Evolutionary conservation across 2,888 invertebrate species (phyloP), one percentile per base, ranked within the genome.

Genomic region (Acleris literana): DNA sequence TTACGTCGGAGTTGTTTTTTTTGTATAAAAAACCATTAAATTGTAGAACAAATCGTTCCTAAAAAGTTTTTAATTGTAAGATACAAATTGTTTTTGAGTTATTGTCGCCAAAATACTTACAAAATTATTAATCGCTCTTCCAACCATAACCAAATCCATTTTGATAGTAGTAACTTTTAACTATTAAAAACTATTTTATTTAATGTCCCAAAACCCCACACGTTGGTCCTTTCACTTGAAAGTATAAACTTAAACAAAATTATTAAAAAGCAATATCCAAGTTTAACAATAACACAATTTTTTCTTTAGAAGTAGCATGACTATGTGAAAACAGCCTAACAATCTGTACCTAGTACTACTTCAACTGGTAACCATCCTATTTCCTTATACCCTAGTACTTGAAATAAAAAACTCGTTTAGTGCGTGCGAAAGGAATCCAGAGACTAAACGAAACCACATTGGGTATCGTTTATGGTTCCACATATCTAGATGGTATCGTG

Each of bases 141-240:
- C 90, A 72, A 92, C 81, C 64, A 90, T 76, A 18, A 85, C 81
- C 56, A 91, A 74, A 85, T 91, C 91, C 91, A 91, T 91, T 51
- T 75, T 75, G 11, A 49, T 55, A 57, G 70, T 13, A n/a, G n/a
- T 44, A 51, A 39, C 33, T 13, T 39, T 39, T 39, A 3, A 39
- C 33, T 39, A 13, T 39, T 39, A 39, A 63, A 65, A 56, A 53
- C 25, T n/a, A 16, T 7, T 22, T 25, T 53, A 53, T 17, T 7
- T 25, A 3, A 20, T 25, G 4, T 22, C 13, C 22, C 29, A 5
- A 29, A 29, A 25, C 16, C n/a, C 22, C 57, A 25, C 25, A 44
- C 52, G 33, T 18, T 39, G 9, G 39, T 13, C 13, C 0, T 4
- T 39, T 39, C 13, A 39, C 39, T 5, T 39, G 13, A 11, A 3